These are phyloP conservation scores for Catostomus latipinnis DNA, from an alignment of 2,797 vertebrate genomes.

Conservation along the genomic window DNA sequence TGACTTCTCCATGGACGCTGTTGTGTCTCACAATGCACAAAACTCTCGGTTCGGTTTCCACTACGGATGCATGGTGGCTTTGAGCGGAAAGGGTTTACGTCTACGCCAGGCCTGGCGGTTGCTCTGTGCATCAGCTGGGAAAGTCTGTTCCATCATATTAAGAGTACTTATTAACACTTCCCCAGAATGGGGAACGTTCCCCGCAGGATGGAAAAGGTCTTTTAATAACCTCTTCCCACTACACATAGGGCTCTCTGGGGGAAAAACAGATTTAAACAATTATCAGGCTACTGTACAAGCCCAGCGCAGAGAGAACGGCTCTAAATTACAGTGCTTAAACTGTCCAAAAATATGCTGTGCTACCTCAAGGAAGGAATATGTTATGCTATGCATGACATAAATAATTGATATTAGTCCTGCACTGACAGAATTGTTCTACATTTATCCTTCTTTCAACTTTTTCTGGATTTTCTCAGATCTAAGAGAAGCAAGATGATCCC, in stretches of 20 bases:
- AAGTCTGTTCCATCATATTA: constrained; percentile 62
- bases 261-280: constrained; percentile 72
- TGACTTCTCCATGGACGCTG: constrained; percentile 29
- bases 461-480: not conserved
- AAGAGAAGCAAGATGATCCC: too few species aligned
- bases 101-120: constrained; percentile 30
- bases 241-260: constrained; percentile 52
- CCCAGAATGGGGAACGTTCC: constrained; percentile 66
- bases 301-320: constrained; percentile 60
- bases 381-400: constrained; percentile 66
- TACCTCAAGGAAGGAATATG: constrained; percentile 60
- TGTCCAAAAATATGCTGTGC: constrained; percentile 61
- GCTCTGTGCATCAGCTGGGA: constrained; percentile 51
- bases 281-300: constrained; percentile 71
- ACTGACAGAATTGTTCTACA: constrained; percentile 37
- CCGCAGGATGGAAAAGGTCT: constrained; percentile 71
- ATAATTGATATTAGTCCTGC: constrained; percentile 60
- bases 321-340: constrained; percentile 66
- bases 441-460: constrained; percentile 11
- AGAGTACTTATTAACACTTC: constrained; percentile 71
- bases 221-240: constrained; percentile 62
- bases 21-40: constrained; percentile 32
- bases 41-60: constrained; percentile 26
- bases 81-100: constrained; percentile 42
- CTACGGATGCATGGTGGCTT: constrained; percentile 18